A percentile compares a stretch with the other conserved stretches of the same genome.
phyloP scores from a whole-genome alignment of 2,797 vertebrate species.

The Pseudomugil tenellus region DNA sequence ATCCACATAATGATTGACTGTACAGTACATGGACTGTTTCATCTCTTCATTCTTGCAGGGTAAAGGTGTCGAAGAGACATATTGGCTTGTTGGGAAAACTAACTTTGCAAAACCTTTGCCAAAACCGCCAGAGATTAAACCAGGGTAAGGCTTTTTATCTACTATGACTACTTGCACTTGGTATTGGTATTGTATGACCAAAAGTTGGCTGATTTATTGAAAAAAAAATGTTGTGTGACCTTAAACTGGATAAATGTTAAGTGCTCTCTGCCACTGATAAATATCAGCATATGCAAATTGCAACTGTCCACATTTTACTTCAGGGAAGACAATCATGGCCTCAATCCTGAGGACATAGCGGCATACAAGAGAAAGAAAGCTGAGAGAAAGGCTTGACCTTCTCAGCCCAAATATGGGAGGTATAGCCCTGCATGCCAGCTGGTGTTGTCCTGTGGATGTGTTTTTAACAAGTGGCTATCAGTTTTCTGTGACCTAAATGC shows the following conservation, averaged over 20 bases:
- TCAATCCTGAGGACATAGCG: conserved; percentile 85
- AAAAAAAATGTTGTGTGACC: background rate
- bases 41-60: conserved; percentile 68
- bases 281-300: conserved; percentile 25
- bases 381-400: conserved; percentile 83
- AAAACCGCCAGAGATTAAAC: conserved; percentile 84
- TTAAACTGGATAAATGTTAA: background rate
- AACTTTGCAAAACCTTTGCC: conserved; percentile 85
- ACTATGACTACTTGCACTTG: background rate
- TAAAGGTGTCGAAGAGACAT: conserved; percentile 88
- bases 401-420: conserved; percentile 76
- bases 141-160: conserved; percentile 78
- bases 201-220: background rate
- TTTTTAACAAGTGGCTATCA: conserved; percentile 21
- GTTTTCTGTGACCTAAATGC: conserved; percentile 25
- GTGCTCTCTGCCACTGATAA: conserved; percentile 10
- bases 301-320: conserved; percentile 50
- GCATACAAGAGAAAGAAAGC: conserved; percentile 88
- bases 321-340: conserved; percentile 87
- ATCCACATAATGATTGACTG: background rate
- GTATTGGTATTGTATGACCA: background rate
- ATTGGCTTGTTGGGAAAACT: conserved; percentile 86
- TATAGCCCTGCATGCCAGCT: conserved; percentile 71
- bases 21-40: background rate
- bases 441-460: conserved; percentile 60